Evolutionary conservation across 2,797 vertebrate genomes (phyloP).

Genomic region (Mormyrops boulengeri): DNA sequence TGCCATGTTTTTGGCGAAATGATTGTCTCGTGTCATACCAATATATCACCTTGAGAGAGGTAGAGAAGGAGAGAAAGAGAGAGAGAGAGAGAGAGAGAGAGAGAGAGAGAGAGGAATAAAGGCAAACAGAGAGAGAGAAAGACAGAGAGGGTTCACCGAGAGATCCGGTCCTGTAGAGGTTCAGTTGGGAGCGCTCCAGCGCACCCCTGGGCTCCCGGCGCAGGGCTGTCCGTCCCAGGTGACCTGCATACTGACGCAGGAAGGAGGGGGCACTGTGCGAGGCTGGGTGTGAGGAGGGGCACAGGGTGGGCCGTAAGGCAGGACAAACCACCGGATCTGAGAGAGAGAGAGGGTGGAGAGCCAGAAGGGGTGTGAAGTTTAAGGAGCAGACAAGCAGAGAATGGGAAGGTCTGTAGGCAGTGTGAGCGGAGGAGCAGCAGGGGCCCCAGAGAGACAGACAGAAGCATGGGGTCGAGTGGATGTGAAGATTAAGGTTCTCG

Average conservation of each 20-base stretch:
- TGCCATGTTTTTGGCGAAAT: background rate
- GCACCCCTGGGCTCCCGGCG: slow-evolving; percentile 18
- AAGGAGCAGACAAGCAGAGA: background rate
- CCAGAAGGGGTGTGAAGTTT: background rate
- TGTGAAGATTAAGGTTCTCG: background rate
- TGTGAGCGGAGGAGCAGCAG: background rate
- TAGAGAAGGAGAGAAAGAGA: background rate
- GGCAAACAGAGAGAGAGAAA: background rate
- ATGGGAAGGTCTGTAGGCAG: background rate
- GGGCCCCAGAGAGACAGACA: background rate
- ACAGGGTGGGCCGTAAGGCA: background rate
- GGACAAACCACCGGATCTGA: slow-evolving; percentile 55
- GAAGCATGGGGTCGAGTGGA: background rate
- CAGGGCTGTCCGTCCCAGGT: slow-evolving; percentile 16
- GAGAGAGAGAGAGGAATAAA: background rate
- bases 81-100: background rate
- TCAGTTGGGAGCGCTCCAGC: slow-evolving; percentile 13
- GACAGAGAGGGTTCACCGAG: slow-evolving; percentile 19
- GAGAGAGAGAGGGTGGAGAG: slow-evolving; percentile 18
- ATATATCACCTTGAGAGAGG: background rate
- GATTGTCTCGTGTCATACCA: background rate
- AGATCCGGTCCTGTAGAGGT: slow-evolving; percentile 21
- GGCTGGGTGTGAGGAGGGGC: background rate
- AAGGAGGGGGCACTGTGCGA: slow-evolving; percentile 29
- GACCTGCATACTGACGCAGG: slow-evolving; percentile 27